Conservation (phyloP, 23 tunicate species). For the Diplosoma virens region DNA sequence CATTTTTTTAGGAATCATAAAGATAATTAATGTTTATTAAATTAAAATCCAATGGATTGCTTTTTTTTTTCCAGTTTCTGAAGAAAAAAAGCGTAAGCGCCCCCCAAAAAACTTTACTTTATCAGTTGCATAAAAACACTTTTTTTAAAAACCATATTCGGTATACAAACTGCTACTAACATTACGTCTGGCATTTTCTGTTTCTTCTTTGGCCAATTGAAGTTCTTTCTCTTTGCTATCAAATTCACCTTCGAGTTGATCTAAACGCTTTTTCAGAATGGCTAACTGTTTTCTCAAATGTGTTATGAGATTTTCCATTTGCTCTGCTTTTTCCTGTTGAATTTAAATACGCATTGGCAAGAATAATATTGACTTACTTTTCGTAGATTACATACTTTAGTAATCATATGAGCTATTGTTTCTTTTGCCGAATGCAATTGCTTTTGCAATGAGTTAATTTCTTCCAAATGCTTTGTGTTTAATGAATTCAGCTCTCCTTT, state of each 20-base stretch:
- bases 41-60: no score
- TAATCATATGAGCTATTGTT: constrained; percentile 11
- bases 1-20: no score
- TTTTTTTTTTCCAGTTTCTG: no score
- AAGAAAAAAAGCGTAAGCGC: no score
- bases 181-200: constrained; percentile 40
- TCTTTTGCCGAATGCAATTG: constrained; percentile 38
- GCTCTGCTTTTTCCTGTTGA: constrained; percentile 39
- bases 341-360: no score
- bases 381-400: constrained; percentile 21
- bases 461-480: constrained; percentile 40
- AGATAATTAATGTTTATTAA: no score
- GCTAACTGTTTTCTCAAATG: constrained; percentile 60
- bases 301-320: constrained; percentile 25
- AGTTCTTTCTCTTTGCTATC: constrained; percentile 27
- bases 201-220: constrained; percentile 20
- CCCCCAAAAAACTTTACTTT: no score
- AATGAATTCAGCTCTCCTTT: constrained; percentile 52
- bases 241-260: constrained; percentile 47
- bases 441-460: constrained; percentile 25
- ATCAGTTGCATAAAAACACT: no score
- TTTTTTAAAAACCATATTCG: no score
- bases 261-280: constrained; percentile 64
- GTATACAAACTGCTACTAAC: constrained; percentile 35
- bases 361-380: no score